Base-by-base conservation (phyloP, 2,888 invertebrate species). In the Xanthorhoe spadicearia region DNA sequence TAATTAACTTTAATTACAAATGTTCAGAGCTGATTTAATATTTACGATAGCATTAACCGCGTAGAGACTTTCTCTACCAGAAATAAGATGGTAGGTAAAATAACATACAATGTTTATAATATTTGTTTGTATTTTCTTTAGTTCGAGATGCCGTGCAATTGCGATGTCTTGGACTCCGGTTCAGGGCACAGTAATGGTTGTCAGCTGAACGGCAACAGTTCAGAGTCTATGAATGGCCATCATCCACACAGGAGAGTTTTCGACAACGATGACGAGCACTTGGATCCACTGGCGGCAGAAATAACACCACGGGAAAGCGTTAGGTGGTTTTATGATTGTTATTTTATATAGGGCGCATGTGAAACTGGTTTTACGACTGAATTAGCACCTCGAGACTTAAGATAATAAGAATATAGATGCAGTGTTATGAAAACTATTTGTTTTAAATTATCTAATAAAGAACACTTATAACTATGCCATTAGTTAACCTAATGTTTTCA, bases 211-310 rank as follows among this genome's bases (percentile, higher is more conserved):
- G 69, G 65, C 55, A 71, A 61, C n/a, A 71, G 58, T 55, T 46
- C 75, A 8, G 77, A 74, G 32, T 72, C 72, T 19, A 74, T 3
- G 23, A 23, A 82, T 28, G 74, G 78, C 43, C 70, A 74, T 52
- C 85, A 84, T 18, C 84, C 85, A 2, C 87, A 88, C 73, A 81
- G 87, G 70, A 88, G 79, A 70, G 75, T 79, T 46, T 84, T 80
- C 72, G 80, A 84, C 67, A 32, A 48, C 35, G 83, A 78, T 6
- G 82, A 83, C 43, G 77, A 73, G 68, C 68, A 57, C 55, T 61
- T 32, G 66, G 57, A 28, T 61, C 61, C 46, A 17, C 57, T 49
- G 49, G 17, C 57, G 28, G 17, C 60, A 8, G 73, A 74, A 51
- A 76, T 78, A 73, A 75, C 74, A 65, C 78, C 82, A 43, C 66